These are phyloP conservation scores for Bursaphelenchus okinawaensis DNA, from an alignment of 2,888 invertebrate species.

Conservation along the genomic window DNA sequence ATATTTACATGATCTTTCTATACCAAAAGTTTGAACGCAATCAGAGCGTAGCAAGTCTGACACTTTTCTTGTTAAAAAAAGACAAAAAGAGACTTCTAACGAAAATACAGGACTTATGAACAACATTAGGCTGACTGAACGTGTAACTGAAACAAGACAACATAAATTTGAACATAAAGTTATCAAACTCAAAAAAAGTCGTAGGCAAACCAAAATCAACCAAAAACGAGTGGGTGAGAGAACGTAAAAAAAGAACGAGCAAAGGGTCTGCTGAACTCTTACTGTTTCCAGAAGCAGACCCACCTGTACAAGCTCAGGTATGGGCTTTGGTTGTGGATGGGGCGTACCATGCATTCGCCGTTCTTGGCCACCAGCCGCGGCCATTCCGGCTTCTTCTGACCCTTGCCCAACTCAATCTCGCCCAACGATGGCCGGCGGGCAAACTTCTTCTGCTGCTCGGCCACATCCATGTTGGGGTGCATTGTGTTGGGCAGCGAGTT, in stretches of 20 bases:
- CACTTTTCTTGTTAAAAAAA: no score
- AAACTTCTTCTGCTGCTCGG: neutral
- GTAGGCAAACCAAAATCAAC: no score
- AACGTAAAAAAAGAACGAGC: slow-evolving; percentile 4
- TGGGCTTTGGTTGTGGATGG: slow-evolving; percentile 39
- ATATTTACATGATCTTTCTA: no score
- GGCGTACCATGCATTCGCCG: slow-evolving; percentile 43
- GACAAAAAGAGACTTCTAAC: no score
- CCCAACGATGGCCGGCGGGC: slow-evolving; percentile 4
- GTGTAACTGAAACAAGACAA: no score
- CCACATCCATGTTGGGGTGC: neutral
- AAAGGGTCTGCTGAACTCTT: slow-evolving; percentile 5
- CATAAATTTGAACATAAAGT: no score
- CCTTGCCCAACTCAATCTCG: neutral
- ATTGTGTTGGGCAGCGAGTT: neutral
- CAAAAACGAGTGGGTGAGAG: slow-evolving; percentile 6
- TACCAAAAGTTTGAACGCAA: no score
- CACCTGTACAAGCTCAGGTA: slow-evolving; percentile 36
- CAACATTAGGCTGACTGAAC: no score
- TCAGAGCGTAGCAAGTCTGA: no score
- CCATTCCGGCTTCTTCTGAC: neutral
- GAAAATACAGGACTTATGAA: no score
- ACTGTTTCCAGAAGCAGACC: slow-evolving; percentile 15
- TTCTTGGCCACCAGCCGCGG: slow-evolving; percentile 48
- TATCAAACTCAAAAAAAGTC: no score